Evolutionary conservation across 1,140 invertebrate genomes (phyloP), one percentile per base, ranked within the genome.

Genomic region (Hylaeus anthracinus): DNA sequence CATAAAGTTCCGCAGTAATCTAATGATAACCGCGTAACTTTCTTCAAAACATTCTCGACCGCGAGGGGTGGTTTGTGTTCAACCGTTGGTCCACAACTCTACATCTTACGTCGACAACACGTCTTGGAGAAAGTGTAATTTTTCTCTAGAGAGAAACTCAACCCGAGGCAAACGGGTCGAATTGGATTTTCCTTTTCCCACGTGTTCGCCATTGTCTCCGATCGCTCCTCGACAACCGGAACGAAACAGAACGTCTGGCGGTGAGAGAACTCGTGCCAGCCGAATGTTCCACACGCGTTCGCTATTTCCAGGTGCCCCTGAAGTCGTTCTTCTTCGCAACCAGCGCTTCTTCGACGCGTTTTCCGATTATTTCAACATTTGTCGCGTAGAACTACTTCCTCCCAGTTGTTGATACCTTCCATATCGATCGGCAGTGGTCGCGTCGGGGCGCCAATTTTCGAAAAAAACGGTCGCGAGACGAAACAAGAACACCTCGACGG

Each of bases 361-460:
- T 9, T 10, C 26, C 5, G 9, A 39, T 10, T 14, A 26, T 26
- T 26, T 26, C 26, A 26, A 26, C 26, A 26, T 26, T 26, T 0
- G 26, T 26, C 26, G 26, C 26, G 26, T 26, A 26, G 26, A 26
- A 26, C 26, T 26, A 0, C 26, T 26, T 26, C 26, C 26, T 26
- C 26, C 26, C 26, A 26, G 26, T 26, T 26, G 26, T 26, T 26
- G 26, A 26, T 26, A 26, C 26, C 26, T 26, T 26, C 26, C 26
- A 26, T 26, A 26, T 26, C 26, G 15, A 15, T 5, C 55, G 5
- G 3, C 55, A 56, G 26, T 15, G 55, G 5, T 60, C n/a, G n/a
- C 3, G 60, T 60, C 39, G 43, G 72, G 72, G 74, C 72, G 85
- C 81, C 89, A 81, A 88, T 90, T 90, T 89, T 86, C 81, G 65